Evolutionary conservation across 2,797 vertebrate species (phyloP).

Genomic region (Allobates femoralis): DNA sequence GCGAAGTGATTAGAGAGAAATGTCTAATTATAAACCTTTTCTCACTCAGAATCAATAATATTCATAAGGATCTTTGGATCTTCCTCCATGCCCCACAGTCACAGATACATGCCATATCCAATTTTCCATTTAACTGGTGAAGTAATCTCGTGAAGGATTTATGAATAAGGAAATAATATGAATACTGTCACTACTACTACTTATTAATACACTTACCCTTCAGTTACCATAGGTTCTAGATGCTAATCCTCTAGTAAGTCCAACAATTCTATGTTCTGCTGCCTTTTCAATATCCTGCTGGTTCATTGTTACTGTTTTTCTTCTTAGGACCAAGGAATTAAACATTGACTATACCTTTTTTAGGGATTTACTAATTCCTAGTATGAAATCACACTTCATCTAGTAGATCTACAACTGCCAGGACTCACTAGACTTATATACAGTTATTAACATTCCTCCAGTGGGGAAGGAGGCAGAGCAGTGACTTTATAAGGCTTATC

Average conservation of each 20-base stretch:
- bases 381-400: not conserved
- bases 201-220: not conserved
- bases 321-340: constrained; percentile 9
- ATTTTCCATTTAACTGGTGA: not conserved
- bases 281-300: constrained; percentile 33
- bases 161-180: not conserved
- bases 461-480: too few species aligned
- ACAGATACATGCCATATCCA: too few species aligned
- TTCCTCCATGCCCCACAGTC: too few species aligned
- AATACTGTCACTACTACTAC: not conserved
- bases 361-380: not conserved
- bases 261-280: constrained; percentile 35
- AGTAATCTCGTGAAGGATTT: not conserved
- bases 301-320: constrained; percentile 38
- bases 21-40: not conserved
- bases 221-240: constrained; percentile 11
- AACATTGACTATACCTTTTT: constrained; percentile 1
- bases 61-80: not conserved
- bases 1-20: not conserved
- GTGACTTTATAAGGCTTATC: too few species aligned
- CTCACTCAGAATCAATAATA: not conserved
- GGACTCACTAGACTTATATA: too few species aligned
- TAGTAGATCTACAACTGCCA: not conserved
- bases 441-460: too few species aligned
- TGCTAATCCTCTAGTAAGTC: constrained; percentile 22